Conservation (phyloP, 2,113 vertebrate species). For the Pseudopipra pipra region DNA sequence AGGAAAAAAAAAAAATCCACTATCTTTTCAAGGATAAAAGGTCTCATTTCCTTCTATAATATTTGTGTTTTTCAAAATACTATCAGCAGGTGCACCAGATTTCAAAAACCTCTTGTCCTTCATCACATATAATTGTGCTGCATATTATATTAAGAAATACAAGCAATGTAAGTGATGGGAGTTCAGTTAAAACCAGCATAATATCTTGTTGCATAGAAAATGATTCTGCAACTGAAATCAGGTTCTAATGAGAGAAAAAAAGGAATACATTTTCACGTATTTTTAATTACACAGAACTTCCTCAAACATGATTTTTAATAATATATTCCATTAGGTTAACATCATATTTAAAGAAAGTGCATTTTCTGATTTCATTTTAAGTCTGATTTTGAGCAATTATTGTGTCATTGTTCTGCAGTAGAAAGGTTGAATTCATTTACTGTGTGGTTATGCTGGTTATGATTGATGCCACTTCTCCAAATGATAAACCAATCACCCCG, state of each 20-base stretch:
- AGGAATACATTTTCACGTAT: conserved; percentile 75
- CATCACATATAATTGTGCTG: conserved; percentile 71
- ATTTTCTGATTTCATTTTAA: conserved; percentile 82
- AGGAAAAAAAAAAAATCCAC: not conserved
- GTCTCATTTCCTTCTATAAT: conserved; percentile 60
- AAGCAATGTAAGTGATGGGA: conserved; percentile 68
- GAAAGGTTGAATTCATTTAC: conserved; percentile 96
- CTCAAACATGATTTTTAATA: conserved; percentile 82
- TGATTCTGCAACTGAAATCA: conserved; percentile 64
- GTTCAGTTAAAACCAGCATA: conserved; percentile 76
- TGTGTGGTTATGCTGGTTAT: conserved; percentile 91
- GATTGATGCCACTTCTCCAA: conserved; percentile 97
- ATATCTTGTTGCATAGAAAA: conserved; percentile 65
- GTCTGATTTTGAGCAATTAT: conserved; percentile 89
- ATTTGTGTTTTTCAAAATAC: conserved; percentile 68
- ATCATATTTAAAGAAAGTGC: conserved; percentile 80
- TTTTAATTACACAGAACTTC: conserved; percentile 80
- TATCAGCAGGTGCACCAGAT: conserved; percentile 72
- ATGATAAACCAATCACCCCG: conserved; percentile 98
- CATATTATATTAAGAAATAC: conserved; percentile 74
- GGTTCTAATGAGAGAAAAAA: conserved; percentile 72
- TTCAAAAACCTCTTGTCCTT: conserved; percentile 76
- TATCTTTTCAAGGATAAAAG: conserved; percentile 46
- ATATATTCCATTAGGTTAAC: conserved; percentile 82
- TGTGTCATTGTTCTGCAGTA: conserved; percentile 86